Base-by-base conservation (phyloP, 2,113 vertebrate species). In the Pterophyllum scalare region DNA sequence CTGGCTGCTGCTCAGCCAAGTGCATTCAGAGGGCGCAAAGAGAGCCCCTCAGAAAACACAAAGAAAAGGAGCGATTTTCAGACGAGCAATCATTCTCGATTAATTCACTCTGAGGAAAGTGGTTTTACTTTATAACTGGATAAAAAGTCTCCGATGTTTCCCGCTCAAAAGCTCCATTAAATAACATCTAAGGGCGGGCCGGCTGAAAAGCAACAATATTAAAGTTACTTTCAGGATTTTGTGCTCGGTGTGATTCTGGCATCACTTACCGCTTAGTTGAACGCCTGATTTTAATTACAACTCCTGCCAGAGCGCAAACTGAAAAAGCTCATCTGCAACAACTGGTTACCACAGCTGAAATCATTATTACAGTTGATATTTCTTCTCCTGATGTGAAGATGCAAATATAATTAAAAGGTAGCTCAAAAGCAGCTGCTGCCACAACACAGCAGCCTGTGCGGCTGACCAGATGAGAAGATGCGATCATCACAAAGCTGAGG, bases 1-100 rank as follows among this genome's bases (percentile, higher is more conserved):
- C 86, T 52, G 35, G 83, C 77, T 87, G 6, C 70, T 22, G 77
- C 20, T 28, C 19, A 6, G 15, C 28, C 65, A 38, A 20, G 52
- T 35, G 52, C 54, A 74, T 59, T 65, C 3, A 56, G 9, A n/a
- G 2, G n/a, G 59, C 24, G 64, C 58, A 24, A 59, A 26, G 2
- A 46, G 60, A 81, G 67, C 38, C 22, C n/a, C 38, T 52, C 28
- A 35, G 13, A 7, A 64, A 26, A 78, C 28, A 33, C n/a, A 33
- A 7, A 33, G 5, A 77, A 75, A 75, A 2, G 14, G 33, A 61
- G 61, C 60, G 70, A 76, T 64, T 52, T 75, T 38, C 56, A 64
- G 4, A 54, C 8, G 13, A 56, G 56, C 15, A 26, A 9, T 77
- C 10, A 17, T 46, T 83, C 78, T 40, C 40, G 24, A 14, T 59